Evolutionary conservation across 2,888 invertebrate genomes (phyloP).

Genomic region (Sphaeridia pumilis): DNA sequence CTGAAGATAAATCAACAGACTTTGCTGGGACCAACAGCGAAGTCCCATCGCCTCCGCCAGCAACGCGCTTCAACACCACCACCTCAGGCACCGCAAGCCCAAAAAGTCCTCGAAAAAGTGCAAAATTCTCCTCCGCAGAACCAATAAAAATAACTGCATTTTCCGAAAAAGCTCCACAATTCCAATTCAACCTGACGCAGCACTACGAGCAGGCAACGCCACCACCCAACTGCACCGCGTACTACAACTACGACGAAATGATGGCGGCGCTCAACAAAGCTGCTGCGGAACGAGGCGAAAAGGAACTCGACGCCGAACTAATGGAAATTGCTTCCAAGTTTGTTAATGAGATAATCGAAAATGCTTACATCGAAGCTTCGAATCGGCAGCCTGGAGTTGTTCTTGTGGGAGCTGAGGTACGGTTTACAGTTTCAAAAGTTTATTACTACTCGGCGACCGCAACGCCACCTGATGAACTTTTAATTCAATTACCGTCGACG

Average conservation of each 20-base stretch:
- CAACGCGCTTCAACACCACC: background rate
- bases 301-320: constrained; percentile 41
- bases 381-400: constrained; percentile 40
- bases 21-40: background rate
- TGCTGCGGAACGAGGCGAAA: constrained; percentile 13
- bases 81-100: background rate
- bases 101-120: background rate
- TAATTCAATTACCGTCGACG: no score
- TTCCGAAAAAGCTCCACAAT: constrained; percentile 29
- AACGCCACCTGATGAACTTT: no score
- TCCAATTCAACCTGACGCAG: constrained; percentile 32
- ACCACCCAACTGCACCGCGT: constrained; percentile 35
- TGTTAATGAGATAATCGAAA: constrained; percentile 43
- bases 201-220: constrained; percentile 35
- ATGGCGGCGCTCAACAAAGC: background rate
- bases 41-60: background rate
- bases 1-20: constrained; percentile 7
- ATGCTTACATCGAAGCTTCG: constrained; percentile 42
- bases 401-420: no score
- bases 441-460: no score
- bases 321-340: constrained; percentile 44
- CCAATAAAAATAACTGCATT: no score
- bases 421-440: no score
- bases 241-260: constrained; percentile 10
- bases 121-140: background rate